Conservation (phyloP, 2,113 vertebrate species). For the Struthidea cinerea region DNA sequence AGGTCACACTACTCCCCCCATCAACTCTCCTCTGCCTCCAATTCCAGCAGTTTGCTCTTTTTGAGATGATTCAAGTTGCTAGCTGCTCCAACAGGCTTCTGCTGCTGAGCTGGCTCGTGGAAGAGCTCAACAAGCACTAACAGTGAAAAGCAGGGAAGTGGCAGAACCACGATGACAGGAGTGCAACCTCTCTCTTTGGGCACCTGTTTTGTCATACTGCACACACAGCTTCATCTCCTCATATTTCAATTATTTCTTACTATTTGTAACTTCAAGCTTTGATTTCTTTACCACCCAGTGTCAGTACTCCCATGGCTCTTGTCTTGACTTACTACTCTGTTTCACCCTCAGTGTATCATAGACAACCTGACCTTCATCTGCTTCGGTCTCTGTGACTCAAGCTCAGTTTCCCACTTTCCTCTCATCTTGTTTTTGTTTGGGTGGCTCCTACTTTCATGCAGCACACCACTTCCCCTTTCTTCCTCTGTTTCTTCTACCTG, state of each 20-base stretch:
- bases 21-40: neutral
- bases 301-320: neutral
- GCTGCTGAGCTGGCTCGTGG: neutral
- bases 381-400: neutral
- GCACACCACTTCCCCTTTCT: neutral
- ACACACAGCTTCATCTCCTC: neutral
- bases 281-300: neutral
- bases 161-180: neutral
- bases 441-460: neutral
- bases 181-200: neutral
- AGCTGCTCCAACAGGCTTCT: neutral
- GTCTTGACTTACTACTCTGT: neutral
- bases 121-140: neutral
- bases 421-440: neutral
- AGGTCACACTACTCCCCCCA: neutral
- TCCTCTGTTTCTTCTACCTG: neutral
- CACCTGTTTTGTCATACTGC: neutral
- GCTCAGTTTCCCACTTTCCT: neutral
- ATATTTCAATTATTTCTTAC: neutral
- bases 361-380: neutral
- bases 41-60: neutral
- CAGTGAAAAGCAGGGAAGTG: neutral
- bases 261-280: neutral
- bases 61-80: neutral
- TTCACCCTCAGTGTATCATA: neutral